phyloP scores from a whole-genome alignment of 64 coral and sea anemone species.

The Pachyseris speciosa region DNA sequence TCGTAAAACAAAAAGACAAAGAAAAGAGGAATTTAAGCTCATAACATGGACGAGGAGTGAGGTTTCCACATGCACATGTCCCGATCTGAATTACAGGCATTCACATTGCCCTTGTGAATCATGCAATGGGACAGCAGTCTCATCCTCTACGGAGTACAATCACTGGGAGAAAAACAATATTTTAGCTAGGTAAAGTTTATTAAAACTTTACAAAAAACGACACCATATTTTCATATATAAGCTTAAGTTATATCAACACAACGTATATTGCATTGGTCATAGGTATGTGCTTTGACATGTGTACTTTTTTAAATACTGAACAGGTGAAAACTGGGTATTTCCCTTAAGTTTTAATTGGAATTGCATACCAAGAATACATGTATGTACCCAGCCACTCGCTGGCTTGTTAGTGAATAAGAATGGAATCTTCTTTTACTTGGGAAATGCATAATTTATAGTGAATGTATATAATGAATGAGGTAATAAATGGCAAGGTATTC shows the following conservation, averaged over 20 bases:
- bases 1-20: neutral
- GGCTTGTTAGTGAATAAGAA: no score
- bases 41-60: neutral
- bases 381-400: no score
- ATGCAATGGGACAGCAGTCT: conserved; percentile 33
- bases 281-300: no score
- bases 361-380: no score
- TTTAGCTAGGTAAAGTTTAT: neutral
- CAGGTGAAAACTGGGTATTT: no score
- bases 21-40: neutral
- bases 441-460: neutral
- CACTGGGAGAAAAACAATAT: conserved; percentile 26
- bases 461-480: neutral
- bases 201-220: no score
- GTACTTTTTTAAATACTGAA: no score
- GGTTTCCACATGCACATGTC: conserved; percentile 3
- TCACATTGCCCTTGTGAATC: conserved; percentile 27
- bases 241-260: no score
- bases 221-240: no score
- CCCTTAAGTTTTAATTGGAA: no score
- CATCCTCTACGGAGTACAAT: neutral
- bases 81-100: conserved; percentile 7
- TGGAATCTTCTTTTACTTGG: no score
- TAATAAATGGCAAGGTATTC: neutral
- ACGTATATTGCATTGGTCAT: no score